phyloP scores from a whole-genome alignment of 2,888 invertebrate species.

The Tridacna crocea region DNA sequence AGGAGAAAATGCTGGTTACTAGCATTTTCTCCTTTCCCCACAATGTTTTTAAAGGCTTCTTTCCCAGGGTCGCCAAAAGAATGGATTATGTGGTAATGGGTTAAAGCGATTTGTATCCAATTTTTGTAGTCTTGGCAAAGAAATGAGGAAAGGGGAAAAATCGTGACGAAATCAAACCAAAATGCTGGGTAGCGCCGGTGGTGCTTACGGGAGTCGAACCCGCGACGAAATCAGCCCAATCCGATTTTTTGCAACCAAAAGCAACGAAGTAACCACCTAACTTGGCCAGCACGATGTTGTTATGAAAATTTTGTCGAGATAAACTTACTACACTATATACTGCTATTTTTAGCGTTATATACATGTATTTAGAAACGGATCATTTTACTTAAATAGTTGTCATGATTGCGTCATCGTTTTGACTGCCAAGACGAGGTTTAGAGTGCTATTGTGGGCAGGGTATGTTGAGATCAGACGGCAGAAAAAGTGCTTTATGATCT shows the following conservation, averaged over 20 bases:
- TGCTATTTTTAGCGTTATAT: too few relatives aligned
- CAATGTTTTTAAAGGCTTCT: too few relatives aligned
- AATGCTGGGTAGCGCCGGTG: background rate
- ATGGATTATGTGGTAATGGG: too few relatives aligned
- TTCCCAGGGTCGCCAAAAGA: too few relatives aligned
- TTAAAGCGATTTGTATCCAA: background rate
- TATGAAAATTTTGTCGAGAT: background rate
- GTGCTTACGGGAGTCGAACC: background rate
- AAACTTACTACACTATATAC: too few relatives aligned
- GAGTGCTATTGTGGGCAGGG: background rate
- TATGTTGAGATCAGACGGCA: background rate
- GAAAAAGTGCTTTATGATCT: background rate
- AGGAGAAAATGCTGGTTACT: too few relatives aligned
- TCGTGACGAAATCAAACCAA: background rate
- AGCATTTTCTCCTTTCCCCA: too few relatives aligned
- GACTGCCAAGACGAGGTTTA: background rate
- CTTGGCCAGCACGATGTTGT: background rate
- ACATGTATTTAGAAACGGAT: background rate
- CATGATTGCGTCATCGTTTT: too few relatives aligned
- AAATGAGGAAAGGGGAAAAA: background rate
- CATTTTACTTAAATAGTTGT: background rate
- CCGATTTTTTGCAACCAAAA: background rate
- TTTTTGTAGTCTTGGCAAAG: background rate
- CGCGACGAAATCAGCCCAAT: too few relatives aligned
- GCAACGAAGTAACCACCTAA: slow-evolving; percentile 9